Evolutionary conservation across 2,888 invertebrate genomes (phyloP).

Genomic region (Drosophila mulleri): DNA sequence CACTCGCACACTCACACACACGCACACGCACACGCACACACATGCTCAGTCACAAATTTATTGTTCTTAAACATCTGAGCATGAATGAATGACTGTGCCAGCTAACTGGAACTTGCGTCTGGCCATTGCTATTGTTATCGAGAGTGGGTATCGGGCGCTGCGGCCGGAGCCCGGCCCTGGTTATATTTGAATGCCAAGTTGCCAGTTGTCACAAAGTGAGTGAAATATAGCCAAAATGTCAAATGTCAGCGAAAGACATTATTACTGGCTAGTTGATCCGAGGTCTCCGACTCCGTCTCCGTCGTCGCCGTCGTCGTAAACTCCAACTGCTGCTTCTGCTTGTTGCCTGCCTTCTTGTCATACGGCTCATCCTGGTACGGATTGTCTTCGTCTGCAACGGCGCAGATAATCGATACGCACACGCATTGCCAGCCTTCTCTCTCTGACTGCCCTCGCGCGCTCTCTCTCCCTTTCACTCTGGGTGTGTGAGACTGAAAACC

Average conservation of each 20-base stretch:
- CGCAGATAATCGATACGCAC: slow-evolving; percentile 72
- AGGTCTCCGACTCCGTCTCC: slow-evolving; percentile 20
- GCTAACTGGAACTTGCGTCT: slow-evolving; percentile 40
- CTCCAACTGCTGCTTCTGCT: slow-evolving; percentile 25
- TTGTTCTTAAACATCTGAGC: slow-evolving; percentile 74
- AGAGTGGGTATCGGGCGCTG: neutral
- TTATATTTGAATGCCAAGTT: slow-evolving; percentile 79
- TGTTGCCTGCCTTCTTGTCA: slow-evolving; percentile 14
- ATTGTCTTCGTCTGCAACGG: slow-evolving; percentile 65
- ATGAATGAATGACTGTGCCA: slow-evolving; percentile 58
- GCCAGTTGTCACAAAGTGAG: slow-evolving; percentile 80
- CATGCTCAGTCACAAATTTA: slow-evolving; percentile 53
- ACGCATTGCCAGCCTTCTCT: slow-evolving; percentile 26
- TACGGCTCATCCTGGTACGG: slow-evolving; percentile 41
- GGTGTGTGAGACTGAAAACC: slow-evolving; percentile 16
- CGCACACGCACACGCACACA: slow-evolving; percentile 7
- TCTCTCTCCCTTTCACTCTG: no score
- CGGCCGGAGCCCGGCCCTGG: slow-evolving; percentile 35
- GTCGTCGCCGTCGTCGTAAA: slow-evolving; percentile 28
- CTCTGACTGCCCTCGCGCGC: neutral
- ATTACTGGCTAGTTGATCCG: slow-evolving; percentile 77
- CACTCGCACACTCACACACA: slow-evolving; percentile 10
- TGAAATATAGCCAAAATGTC: slow-evolving; percentile 82
- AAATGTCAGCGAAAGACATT: slow-evolving; percentile 81
- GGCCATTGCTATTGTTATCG: slow-evolving; percentile 12